phyloP scores from a whole-genome alignment of 2,797 vertebrate genomes.

The Petrocephalus sullivani region DNA sequence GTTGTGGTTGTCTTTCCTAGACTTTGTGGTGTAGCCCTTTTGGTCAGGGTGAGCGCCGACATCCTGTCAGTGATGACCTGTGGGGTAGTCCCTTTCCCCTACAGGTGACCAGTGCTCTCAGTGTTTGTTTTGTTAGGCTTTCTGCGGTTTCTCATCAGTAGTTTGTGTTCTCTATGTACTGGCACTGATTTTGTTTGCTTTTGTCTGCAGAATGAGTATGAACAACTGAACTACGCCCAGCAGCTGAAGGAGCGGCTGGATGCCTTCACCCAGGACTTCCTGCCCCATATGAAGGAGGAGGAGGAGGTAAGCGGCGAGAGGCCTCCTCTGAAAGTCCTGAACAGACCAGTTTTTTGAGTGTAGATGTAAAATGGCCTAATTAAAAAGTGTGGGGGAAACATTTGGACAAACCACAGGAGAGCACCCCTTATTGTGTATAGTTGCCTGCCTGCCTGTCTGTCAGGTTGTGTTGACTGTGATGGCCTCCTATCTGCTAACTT shows the following conservation, averaged over 20 bases:
- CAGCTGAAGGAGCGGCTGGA: constrained; percentile 95
- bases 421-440: not conserved
- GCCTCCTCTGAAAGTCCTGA: not conserved
- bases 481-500: not conserved
- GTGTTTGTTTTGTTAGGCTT: not conserved
- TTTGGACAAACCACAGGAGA: not conserved
- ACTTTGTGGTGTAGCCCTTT: not conserved
- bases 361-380: not conserved
- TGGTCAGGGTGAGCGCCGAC: not conserved
- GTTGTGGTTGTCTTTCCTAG: not conserved
- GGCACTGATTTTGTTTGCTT: not conserved
- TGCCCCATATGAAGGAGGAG: constrained; percentile 99
- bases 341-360: not conserved
- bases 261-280: constrained; percentile 95
- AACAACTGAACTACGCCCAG: constrained; percentile 94
- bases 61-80: not conserved
- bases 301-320: constrained; percentile 74
- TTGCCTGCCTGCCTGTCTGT: not conserved
- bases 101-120: not conserved
- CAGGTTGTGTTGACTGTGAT: not conserved
- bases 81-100: not conserved
- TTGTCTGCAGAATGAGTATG: constrained; percentile 78
- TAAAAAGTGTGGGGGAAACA: not conserved
- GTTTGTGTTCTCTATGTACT: not conserved
- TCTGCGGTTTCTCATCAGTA: not conserved